Conservation (phyloP, 2,888 invertebrate genomes). For the Torymus texanus region DNA sequence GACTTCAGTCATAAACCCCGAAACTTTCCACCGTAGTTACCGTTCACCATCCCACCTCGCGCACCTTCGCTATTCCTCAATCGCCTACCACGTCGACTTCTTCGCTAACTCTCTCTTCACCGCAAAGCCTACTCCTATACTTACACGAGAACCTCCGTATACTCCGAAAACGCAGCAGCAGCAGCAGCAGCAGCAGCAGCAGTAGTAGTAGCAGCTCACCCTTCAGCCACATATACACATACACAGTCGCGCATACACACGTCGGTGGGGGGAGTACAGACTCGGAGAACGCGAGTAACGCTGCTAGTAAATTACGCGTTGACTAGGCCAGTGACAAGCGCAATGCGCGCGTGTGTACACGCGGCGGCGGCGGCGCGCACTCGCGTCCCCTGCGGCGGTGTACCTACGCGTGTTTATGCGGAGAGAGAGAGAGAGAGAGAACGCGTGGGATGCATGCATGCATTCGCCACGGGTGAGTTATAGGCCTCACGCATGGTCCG, state of each 20-base stretch:
- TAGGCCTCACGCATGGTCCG: neutral
- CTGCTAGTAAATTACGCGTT: slow-evolving; percentile 71
- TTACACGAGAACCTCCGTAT: too few relatives aligned
- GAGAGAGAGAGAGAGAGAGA: slow-evolving; percentile 1
- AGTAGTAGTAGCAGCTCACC: neutral
- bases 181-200: neutral
- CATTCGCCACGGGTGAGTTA: slow-evolving; percentile 32
- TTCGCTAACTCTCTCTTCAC: too few relatives aligned
- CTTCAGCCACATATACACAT: neutral
- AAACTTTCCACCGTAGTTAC: too few relatives aligned
- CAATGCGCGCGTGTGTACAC: slow-evolving; percentile 63
- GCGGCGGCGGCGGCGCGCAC: slow-evolving; percentile 50
- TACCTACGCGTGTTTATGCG: slow-evolving; percentile 40
- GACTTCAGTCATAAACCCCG: too few relatives aligned
- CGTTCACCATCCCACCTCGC: too few relatives aligned
- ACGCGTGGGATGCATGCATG: slow-evolving; percentile 28
- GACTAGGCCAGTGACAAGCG: slow-evolving; percentile 71
- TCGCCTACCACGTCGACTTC: too few relatives aligned
- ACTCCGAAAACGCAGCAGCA: too few relatives aligned
- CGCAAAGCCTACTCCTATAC: too few relatives aligned
- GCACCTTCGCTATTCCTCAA: too few relatives aligned
- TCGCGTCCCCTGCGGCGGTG: slow-evolving; percentile 59
- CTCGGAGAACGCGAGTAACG: slow-evolving; percentile 51
- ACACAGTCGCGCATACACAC: neutral
- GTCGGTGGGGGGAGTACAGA: too few relatives aligned